A percentile compares a stretch with the other conserved stretches of the same genome.
Conservation (phyloP, 2,888 invertebrate genomes). For the Scaptomyza reducta region DNA sequence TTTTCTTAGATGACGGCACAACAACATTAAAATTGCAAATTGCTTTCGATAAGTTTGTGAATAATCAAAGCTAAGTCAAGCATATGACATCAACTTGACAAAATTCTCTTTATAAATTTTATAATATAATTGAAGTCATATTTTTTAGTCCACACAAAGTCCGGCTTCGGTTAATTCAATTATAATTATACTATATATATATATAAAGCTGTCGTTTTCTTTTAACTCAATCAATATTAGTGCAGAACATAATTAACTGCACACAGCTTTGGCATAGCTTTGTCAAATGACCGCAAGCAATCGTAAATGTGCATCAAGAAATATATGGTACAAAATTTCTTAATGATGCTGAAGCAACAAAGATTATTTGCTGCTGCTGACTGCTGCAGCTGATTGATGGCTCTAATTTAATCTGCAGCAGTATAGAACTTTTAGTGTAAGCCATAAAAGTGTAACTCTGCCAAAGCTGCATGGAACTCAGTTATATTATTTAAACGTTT, state of each 20-base stretch:
- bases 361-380: conserved; percentile 49
- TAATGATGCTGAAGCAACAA: conserved; percentile 51
- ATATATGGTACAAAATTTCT: conserved; percentile 8
- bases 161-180: not conserved
- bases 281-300: conserved; percentile 14
- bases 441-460: conserved; percentile 55
- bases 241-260: not conserved
- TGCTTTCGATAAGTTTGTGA: not conserved
- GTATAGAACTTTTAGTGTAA: conserved; percentile 65
- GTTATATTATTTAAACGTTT: conserved; percentile 56
- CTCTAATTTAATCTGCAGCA: conserved; percentile 62
- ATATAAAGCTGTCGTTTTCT: not conserved
- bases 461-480: conserved; percentile 18
- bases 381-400: conserved; percentile 64
- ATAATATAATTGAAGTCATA: not conserved
- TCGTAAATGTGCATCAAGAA: conserved; percentile 29
- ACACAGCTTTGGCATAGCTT: not conserved
- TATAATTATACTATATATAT: not conserved
- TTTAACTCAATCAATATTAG: not conserved
- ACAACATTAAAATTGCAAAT: conserved; percentile 11
- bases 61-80: not conserved
- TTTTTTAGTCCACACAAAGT: not conserved
- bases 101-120: not conserved
- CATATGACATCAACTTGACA: not conserved
- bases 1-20: conserved; percentile 6